These are phyloP conservation scores for Drosophila testacea DNA, from an alignment of 2,888 invertebrate species.

Conservation along the genomic window DNA sequence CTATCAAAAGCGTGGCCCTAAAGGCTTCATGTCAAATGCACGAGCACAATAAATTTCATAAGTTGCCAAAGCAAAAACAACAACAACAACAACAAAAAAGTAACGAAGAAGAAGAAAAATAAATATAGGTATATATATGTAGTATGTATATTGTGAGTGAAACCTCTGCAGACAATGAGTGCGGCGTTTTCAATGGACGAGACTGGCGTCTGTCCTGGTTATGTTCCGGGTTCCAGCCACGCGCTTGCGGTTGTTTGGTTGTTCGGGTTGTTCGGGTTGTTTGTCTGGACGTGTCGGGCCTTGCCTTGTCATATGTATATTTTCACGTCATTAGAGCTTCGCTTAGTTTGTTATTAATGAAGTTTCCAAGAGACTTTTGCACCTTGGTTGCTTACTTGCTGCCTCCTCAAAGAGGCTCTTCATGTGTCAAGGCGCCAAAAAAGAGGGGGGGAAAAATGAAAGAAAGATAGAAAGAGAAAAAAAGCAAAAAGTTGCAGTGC, in stretches of 20 bases:
- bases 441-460: conserved; percentile 2
- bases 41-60: conserved; percentile 70
- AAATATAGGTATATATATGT: not conserved
- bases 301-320: conserved; percentile 58
- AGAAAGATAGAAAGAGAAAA: not conserved
- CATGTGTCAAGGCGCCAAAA: conserved; percentile 43
- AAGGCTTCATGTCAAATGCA: conserved; percentile 75
- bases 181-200: conserved; percentile 45
- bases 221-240: conserved; percentile 21
- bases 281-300: conserved; percentile 46
- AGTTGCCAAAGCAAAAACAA: conserved; percentile 38
- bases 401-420: conserved; percentile 37
- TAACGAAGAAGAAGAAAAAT: not conserved
- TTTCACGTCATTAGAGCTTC: conserved; percentile 57
- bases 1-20: conserved; percentile 63
- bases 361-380: conserved; percentile 62
- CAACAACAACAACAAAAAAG: conserved; percentile 17
- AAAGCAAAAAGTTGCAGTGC: conserved; percentile 38
- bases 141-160: conserved; percentile 3
- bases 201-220: conserved; percentile 22
- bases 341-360: conserved; percentile 78
- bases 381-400: conserved; percentile 37
- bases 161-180: conserved; percentile 50
- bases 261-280: conserved; percentile 13
- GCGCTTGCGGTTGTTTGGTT: conserved; percentile 5